Percentiles rank a stretch among this genome's conserved stretches.
Evolutionary conservation across 2,888 invertebrate species (phyloP).

Genomic region (Erebia aethiops): DNA sequence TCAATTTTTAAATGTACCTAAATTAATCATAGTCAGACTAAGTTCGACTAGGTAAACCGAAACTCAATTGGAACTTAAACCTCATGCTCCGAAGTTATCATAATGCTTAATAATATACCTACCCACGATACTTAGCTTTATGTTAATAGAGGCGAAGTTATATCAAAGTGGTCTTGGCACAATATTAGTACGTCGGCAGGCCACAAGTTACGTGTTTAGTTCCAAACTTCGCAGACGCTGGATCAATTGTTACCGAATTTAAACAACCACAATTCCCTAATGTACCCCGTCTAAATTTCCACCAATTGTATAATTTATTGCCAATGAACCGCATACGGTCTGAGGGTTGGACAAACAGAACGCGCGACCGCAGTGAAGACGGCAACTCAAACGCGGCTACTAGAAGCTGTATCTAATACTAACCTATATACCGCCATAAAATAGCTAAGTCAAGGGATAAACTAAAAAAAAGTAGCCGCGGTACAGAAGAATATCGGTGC

Average conservation of each 20-base stretch:
- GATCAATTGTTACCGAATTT: conserved; percentile 53
- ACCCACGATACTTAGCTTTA: conserved; percentile 35
- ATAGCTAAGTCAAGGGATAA: too few species aligned
- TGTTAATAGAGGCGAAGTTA: conserved; percentile 44
- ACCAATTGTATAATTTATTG: conserved; percentile 44
- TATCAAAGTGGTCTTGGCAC: conserved; percentile 46
- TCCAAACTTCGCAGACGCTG: conserved; percentile 63
- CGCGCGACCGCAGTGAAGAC: too few species aligned
- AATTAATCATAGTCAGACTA: conserved; percentile 22
- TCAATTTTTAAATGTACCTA: neutral
- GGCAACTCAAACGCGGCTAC: too few species aligned
- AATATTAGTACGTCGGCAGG: conserved; percentile 49
- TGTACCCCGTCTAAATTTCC: conserved; percentile 43
- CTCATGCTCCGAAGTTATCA: conserved; percentile 35
- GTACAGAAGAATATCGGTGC: too few species aligned
- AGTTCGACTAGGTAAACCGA: conserved; percentile 7
- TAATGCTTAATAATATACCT: conserved; percentile 33
- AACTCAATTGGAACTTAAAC: conserved; percentile 35
- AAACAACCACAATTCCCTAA: conserved; percentile 42
- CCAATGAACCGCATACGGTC: conserved; percentile 39
- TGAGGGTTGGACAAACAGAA: neutral
- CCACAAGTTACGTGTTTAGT: conserved; percentile 52
- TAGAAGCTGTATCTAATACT: too few species aligned
- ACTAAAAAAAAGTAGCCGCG: too few species aligned
- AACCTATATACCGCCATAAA: too few species aligned